Conservation (phyloP, 1,140 invertebrate genomes). For the Acromyrmex echinatior region DNA sequence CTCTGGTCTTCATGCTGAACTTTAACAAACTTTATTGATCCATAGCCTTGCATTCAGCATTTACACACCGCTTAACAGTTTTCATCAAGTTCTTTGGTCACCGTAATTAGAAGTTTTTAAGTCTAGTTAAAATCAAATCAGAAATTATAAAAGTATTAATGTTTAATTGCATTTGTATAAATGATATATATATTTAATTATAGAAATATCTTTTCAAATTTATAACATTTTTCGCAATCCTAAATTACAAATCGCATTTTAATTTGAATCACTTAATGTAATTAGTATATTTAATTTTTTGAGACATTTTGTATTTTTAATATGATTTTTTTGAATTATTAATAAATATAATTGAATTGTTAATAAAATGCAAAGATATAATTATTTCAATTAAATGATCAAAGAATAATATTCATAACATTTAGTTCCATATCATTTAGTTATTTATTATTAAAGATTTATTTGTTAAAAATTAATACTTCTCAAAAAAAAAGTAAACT, state of each 20-base stretch:
- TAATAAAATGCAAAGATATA: neutral
- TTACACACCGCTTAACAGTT: neutral
- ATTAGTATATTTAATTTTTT: too few species aligned
- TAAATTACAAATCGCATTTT: neutral
- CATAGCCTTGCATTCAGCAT: slow-evolving; percentile 1
- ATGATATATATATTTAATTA: neutral
- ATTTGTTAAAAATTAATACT: neutral
- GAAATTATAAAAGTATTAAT: slow-evolving; percentile 10
- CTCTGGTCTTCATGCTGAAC: slow-evolving; percentile 19
- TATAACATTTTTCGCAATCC: neutral
- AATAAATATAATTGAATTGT: neutral
- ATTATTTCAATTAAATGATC: slow-evolving; percentile 1
- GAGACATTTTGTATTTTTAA: too few species aligned
- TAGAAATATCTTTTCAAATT: neutral
- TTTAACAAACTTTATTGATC: slow-evolving; percentile 16
- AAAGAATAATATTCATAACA: neutral
- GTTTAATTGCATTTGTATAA: neutral
- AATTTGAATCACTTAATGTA: neutral
- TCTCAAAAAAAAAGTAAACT: neutral
- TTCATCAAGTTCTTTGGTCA: slow-evolving; percentile 1
- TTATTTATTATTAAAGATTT: neutral
- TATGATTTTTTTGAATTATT: neutral
- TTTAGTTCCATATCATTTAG: neutral
- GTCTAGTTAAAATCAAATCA: neutral
- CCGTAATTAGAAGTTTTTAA: slow-evolving; percentile 17